phyloP scores from a whole-genome alignment of 2,888 invertebrate genomes.

The Yponomeuta plumbellus region DNA sequence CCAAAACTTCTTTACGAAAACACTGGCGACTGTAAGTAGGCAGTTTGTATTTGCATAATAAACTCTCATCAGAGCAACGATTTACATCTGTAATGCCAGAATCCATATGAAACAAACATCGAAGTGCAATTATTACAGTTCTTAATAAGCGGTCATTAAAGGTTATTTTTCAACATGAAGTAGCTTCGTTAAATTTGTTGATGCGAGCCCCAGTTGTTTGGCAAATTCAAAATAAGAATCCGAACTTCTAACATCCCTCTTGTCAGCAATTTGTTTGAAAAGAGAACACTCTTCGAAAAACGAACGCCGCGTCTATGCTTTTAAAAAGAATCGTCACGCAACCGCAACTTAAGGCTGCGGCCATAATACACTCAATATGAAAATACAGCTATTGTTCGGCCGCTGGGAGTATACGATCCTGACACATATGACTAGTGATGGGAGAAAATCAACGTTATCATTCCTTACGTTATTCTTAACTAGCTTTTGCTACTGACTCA shows the following conservation, averaged over 20 bases:
- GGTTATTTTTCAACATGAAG: slow-evolving; percentile 19
- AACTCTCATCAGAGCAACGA: slow-evolving; percentile 58
- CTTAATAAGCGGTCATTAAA: slow-evolving; percentile 24
- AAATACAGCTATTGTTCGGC: no score
- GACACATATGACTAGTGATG: no score
- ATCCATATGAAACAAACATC: slow-evolving; percentile 40
- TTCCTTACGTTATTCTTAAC: no score
- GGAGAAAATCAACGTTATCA: no score
- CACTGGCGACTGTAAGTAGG: background rate
- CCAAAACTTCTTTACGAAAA: no score
- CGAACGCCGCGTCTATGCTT: slow-evolving; percentile 64
- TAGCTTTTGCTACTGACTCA: no score
- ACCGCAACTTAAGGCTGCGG: slow-evolving; percentile 38
- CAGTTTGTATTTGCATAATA: slow-evolving; percentile 59
- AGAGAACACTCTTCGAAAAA: slow-evolving; percentile 73
- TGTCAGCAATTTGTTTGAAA: slow-evolving; percentile 76
- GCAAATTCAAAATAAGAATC: slow-evolving; percentile 49
- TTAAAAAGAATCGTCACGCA: slow-evolving; percentile 73
- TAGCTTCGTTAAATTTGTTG: background rate
- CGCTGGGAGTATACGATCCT: background rate
- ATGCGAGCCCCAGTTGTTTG: slow-evolving; percentile 9
- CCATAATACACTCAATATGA: slow-evolving; percentile 18
- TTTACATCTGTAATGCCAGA: slow-evolving; percentile 43
- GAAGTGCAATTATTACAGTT: slow-evolving; percentile 25
- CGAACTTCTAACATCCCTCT: slow-evolving; percentile 46